Evolutionary conservation across 1,140 invertebrate genomes (phyloP), one percentile per base, ranked within the genome.

Genomic region (Drosophila ironensis): DNA sequence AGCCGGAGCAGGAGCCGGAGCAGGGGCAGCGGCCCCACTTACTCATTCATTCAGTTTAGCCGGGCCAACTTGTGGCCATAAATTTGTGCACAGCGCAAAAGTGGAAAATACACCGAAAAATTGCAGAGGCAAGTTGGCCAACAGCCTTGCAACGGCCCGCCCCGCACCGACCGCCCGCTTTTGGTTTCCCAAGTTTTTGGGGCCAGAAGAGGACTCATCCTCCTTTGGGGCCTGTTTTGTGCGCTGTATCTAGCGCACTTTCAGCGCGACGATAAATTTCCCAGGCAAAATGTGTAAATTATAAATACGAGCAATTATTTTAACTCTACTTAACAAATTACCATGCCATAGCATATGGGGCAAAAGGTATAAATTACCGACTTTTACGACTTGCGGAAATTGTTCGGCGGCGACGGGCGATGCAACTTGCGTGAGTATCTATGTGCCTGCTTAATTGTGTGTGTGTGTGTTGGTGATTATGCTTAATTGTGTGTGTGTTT

Each of bases 231-330:
- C 56, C 60, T 61, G 30, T 51, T 20, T 17, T 25, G 38, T 37
- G 17, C 37, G 24, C 22, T 40, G 59, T 78, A 75, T 86, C 80
- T 86, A 80, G 80, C 72, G 77, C 77, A 80, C 82, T 80, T 88
- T 77, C 80, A 87, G 81, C 70, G 80, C 76, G 64, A 74, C 87
- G 78, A 88, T 88, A 88, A 89, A 89, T 89, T 87, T 84, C 72
- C 61, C 60, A 74, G 66, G 64, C 71, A 72, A 88, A 89, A 89
- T 89, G 87, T 89, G 75, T 89, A 89, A 89, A 89, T 89, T 89
- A 89, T 89, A 89, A 89, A 89, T 89, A 89, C 87, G 78, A 89
- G 87, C 87, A 89, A 89, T 89, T 89, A 89, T 89, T 89, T 89
- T 89, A 89, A 89, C 87, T 89, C 78, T 89, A 89, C 87, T 89